Evolutionary conservation across 2,888 invertebrate genomes (phyloP).

Genomic region (Diplolepis rosae): DNA sequence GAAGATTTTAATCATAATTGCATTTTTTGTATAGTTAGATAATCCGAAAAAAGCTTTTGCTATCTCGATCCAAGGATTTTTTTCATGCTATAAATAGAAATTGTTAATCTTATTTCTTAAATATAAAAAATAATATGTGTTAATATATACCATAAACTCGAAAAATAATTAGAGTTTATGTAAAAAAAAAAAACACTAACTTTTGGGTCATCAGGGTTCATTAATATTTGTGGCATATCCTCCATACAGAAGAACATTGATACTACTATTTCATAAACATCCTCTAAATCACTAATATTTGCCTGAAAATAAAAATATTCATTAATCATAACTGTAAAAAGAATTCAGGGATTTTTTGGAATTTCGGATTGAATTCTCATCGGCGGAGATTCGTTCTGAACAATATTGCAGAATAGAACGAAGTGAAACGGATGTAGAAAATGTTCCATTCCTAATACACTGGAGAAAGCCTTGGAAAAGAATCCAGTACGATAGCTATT

Average conservation of each 20-base stretch:
- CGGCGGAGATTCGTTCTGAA: too few relatives aligned
- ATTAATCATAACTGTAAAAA: too few relatives aligned
- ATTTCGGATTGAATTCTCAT: too few relatives aligned
- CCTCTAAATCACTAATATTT: slow-evolving; percentile 64
- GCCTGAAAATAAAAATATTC: too few relatives aligned
- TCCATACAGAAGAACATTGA: slow-evolving; percentile 76
- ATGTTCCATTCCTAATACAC: too few relatives aligned
- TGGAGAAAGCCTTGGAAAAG: too few relatives aligned
- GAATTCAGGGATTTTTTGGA: too few relatives aligned
- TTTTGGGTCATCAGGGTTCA: slow-evolving; percentile 75
- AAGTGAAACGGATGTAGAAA: too few relatives aligned
- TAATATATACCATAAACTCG: too few relatives aligned
- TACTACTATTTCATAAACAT: slow-evolving; percentile 75
- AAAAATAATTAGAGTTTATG: too few relatives aligned
- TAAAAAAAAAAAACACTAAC: slow-evolving; percentile 54
- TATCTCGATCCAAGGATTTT: slow-evolving; percentile 61
- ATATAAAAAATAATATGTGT: background rate
- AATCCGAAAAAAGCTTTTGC: slow-evolving; percentile 67
- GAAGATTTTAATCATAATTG: slow-evolving; percentile 67
- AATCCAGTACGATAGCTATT: too few relatives aligned
- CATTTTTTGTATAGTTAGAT: slow-evolving; percentile 70
- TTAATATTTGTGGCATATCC: slow-evolving; percentile 76
- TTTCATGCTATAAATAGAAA: slow-evolving; percentile 58
- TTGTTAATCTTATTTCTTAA: background rate
- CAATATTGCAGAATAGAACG: too few relatives aligned